Base-by-base conservation (phyloP, 1,140 invertebrate species). In the Nasonia vitripennis region DNA sequence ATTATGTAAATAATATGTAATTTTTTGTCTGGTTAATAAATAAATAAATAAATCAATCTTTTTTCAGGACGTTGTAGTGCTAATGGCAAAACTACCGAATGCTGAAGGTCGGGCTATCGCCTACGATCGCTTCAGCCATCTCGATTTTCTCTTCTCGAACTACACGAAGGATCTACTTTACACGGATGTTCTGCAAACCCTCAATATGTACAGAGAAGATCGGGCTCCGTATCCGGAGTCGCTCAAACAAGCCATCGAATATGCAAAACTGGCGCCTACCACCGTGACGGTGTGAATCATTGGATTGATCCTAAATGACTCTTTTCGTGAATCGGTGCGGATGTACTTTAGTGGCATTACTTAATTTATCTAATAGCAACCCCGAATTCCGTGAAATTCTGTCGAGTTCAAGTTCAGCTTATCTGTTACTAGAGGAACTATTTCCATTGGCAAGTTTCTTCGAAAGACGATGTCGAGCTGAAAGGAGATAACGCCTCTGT, bases 131-230 rank as follows among this genome's bases (percentile, higher is more conserved):
- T 97, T 96, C 91, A 96, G 95, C 88, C 95, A 96, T 88, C 93
- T 96, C 79, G 96, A 97, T 92, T 97, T 96, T 93, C 92, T 96
- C 75, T 96, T 95, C 93, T 95, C 95, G 0, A 94, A 94, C 23
- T 94, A 95, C 86, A 93, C 94, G 0, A 94, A 94, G 86, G 91
- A 91, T 85, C 90, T 95, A 17, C 90, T 96, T 9, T 96, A 96
- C 90, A 91, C 95, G 27, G 90, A 90, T 41, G 88, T 88, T 1
- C 86, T 91, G 20, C 23, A 31, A 2, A 55, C 45, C 10, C 51
- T 86, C 7, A 48, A 86, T n/a, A 23, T 9, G 34, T 78, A 82
- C 10, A 41, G 67, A 6, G 14, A 71, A 0, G 23, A n/a, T 34
- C 73, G 2, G 11, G 12, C 31, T 9, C 31, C 31, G 0, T 3